These are phyloP conservation scores for Papilio machaon DNA, from an alignment of 1,140 invertebrate genomes.

Conservation along the genomic window DNA sequence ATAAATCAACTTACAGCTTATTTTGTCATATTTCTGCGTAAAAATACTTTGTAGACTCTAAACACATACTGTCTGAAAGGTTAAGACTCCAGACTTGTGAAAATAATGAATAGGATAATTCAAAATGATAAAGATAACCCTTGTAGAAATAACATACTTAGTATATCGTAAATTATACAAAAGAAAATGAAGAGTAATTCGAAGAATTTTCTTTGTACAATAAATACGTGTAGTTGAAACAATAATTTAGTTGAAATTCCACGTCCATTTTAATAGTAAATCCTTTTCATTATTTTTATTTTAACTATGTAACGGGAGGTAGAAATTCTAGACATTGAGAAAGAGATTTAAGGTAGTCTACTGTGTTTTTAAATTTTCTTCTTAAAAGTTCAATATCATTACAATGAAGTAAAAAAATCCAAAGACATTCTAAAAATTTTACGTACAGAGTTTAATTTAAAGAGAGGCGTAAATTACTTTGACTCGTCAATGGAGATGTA, in stretches of 20 bases:
- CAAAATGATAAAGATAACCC: background rate
- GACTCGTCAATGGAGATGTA: no score
- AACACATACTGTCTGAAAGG: background rate
- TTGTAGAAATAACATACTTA: background rate
- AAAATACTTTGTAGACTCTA: background rate
- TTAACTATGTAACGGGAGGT: background rate
- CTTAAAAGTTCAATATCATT: no score
- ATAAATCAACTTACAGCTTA: background rate
- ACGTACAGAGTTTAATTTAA: no score
- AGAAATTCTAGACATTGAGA: background rate
- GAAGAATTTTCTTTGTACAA: background rate
- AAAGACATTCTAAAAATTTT: no score
- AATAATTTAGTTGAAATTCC: background rate
- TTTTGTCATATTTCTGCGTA: background rate
- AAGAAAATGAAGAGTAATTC: background rate
- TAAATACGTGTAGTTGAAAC: background rate
- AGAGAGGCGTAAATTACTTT: no score
- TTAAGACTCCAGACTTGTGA: background rate
- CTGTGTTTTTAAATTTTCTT: no score
- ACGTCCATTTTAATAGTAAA: background rate
- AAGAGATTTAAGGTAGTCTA: background rate
- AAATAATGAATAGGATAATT: background rate
- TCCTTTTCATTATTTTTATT: background rate
- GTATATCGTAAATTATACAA: background rate
- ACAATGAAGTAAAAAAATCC: no score